These are phyloP conservation scores for Sebastes schlegelii DNA, from an alignment of 2,113 vertebrate species.

Conservation along the genomic window DNA sequence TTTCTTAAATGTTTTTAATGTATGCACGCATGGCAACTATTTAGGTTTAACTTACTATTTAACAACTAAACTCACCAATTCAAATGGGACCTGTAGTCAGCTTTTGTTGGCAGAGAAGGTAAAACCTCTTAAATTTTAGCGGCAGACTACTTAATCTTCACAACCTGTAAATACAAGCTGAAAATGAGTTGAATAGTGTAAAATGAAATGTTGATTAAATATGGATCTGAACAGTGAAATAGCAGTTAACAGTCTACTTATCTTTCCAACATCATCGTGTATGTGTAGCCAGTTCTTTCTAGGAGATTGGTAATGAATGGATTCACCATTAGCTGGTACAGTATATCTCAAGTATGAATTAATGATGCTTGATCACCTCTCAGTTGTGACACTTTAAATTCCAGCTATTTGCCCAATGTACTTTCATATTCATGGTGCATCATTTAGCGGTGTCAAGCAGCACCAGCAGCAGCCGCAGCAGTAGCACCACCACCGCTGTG, in stretches of 20 bases:
- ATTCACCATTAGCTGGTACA: neutral
- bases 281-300: neutral
- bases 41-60: neutral
- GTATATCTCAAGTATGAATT: neutral
- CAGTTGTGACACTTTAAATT: neutral
- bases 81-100: neutral
- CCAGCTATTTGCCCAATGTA: conserved; percentile 14
- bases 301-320: neutral
- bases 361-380: neutral
- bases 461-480: neutral
- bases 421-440: conserved; percentile 26
- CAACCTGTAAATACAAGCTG: neutral
- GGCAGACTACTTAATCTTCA: neutral
- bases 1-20: too few species aligned
- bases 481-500: neutral
- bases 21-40: neutral
- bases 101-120: neutral
- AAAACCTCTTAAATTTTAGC: neutral
- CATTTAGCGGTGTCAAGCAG: neutral
- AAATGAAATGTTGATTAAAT: neutral
- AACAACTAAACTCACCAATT: neutral
- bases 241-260: neutral
- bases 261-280: neutral
- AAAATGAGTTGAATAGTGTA: neutral
- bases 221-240: neutral